These are phyloP conservation scores for Sandelia bainsii DNA, from an alignment of 2,797 vertebrate genomes.

Conservation along the genomic window DNA sequence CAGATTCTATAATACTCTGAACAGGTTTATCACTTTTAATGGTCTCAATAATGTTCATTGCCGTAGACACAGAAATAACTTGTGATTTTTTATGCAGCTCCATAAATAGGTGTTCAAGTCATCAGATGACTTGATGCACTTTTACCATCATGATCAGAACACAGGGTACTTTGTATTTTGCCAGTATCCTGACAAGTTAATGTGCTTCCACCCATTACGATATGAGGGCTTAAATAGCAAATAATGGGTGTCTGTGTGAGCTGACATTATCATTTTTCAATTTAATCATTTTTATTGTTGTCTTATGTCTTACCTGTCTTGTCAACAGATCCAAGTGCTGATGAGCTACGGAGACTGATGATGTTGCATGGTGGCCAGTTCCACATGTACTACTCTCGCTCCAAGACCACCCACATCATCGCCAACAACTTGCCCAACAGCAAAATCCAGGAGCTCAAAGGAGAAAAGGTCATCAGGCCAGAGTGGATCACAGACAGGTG, in stretches of 20 bases:
- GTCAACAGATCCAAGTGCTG: conserved; percentile 92
- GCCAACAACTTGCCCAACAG: conserved; percentile 94
- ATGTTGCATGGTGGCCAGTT: conserved; percentile 97
- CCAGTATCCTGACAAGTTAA: background rate
- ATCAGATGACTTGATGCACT: background rate
- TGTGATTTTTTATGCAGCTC: background rate
- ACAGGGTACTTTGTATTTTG: background rate
- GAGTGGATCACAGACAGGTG: conserved; percentile 98
- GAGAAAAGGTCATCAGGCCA: conserved; percentile 94
- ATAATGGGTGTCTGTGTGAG: background rate
- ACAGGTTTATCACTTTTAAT: conserved; percentile 1
- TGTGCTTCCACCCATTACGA: background rate
- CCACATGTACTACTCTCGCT: conserved; percentile 94
- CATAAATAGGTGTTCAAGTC: background rate
- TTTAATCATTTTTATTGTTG: background rate
- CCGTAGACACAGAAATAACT: background rate
- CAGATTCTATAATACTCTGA: background rate
- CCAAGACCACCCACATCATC: conserved; percentile 98
- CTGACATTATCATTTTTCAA: background rate
- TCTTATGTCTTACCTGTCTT: conserved; percentile 1
- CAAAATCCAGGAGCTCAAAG: conserved; percentile 95
- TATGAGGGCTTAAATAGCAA: background rate
- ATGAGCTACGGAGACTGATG: conserved; percentile 95
- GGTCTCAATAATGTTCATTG: background rate
- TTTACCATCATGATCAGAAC: background rate